These are phyloP conservation scores for Calliopsis andreniformis DNA, from an alignment of 1,140 invertebrate species.

Conservation along the genomic window DNA sequence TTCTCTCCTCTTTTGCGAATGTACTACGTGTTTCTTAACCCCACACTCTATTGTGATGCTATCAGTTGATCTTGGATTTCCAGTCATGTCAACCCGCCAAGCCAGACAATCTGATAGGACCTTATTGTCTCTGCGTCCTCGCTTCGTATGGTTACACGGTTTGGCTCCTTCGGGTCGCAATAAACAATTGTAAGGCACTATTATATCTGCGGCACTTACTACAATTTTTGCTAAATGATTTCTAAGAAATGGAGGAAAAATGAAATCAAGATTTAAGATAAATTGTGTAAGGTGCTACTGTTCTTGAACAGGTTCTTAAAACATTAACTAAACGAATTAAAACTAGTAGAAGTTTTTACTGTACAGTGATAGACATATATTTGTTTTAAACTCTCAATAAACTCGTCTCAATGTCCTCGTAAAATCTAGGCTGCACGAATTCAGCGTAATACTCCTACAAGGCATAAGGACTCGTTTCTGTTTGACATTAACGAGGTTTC, in stretches of 20 bases:
- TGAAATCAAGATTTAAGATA: conserved; percentile 35
- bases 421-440: neutral
- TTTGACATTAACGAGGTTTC: conserved; percentile 67
- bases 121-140: conserved; percentile 60
- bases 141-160: conserved; percentile 39
- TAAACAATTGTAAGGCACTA: too few relatives aligned
- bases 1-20: neutral
- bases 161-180: conserved; percentile 35
- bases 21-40: conserved; percentile 24
- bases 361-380: neutral
- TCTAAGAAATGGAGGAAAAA: too few relatives aligned
- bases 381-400: neutral
- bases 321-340: too few relatives aligned
- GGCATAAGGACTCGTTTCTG: conserved; percentile 67
- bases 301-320: too few relatives aligned
- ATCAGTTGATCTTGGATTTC: conserved; percentile 64
- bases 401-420: neutral
- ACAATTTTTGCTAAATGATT: too few relatives aligned
- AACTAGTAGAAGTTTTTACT: neutral
- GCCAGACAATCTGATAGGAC: conserved; percentile 64
- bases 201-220: too few relatives aligned
- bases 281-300: too few relatives aligned
- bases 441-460: conserved; percentile 52
- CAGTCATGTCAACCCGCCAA: conserved; percentile 60
- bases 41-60: conserved; percentile 38